Evolutionary conservation across 2,797 vertebrate species (phyloP).

Genomic region (Peromyscus attwateri): DNA sequence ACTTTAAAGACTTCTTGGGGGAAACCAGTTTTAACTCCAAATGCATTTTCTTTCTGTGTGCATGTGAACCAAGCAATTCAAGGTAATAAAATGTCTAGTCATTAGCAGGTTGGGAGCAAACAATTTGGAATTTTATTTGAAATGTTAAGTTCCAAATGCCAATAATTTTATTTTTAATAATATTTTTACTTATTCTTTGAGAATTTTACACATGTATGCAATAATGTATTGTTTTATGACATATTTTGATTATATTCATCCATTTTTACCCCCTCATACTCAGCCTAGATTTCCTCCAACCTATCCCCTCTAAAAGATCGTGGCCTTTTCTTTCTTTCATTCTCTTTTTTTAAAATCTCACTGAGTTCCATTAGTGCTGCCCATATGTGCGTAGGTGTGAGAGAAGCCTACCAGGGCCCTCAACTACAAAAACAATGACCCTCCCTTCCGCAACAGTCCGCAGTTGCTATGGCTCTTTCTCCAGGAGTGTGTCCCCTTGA

Average conservation of each 20-base stretch:
- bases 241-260: neutral
- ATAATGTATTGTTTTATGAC: neutral
- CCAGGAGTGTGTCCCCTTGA: neutral
- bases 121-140: constrained; percentile 8
- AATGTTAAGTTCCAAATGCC: neutral
- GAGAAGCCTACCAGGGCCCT: neutral
- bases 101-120: neutral
- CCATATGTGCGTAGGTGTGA: neutral
- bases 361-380: neutral
- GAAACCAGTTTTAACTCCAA: constrained; percentile 32
- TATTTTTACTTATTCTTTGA: neutral
- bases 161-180: neutral
- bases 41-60: constrained; percentile 17
- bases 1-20: neutral
- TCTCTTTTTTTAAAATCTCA: neutral
- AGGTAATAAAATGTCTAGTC: neutral
- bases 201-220: neutral
- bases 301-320: neutral
- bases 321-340: neutral
- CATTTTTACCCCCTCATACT: neutral
- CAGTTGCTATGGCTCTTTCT: neutral
- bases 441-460: neutral
- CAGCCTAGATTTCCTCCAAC: neutral
- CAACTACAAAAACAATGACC: no score
- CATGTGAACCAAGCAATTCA: neutral